phyloP scores from a whole-genome alignment of 2,113 vertebrate genomes.

The Hyla sarda region DNA sequence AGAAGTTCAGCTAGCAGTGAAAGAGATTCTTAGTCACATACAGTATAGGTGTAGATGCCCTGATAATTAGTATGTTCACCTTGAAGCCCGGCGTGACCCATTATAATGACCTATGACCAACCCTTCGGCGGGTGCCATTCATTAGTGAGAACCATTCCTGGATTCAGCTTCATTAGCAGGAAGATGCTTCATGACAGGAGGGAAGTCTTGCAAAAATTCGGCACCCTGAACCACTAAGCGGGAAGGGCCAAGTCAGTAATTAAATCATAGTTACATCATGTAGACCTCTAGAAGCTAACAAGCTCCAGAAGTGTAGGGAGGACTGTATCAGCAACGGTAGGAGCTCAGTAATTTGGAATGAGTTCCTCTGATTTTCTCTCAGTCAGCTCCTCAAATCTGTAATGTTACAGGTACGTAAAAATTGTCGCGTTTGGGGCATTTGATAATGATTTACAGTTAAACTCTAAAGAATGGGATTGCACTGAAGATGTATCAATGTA shows the following conservation, averaged over 20 bases:
- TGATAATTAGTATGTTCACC: constrained; percentile 36
- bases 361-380: neutral
- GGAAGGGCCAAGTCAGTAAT: constrained; percentile 32
- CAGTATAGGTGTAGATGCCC: constrained; percentile 1
- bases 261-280: constrained; percentile 21
- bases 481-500: neutral
- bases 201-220: neutral
- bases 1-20: neutral
- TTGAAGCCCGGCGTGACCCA: neutral
- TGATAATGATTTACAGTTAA: neutral
- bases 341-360: neutral
- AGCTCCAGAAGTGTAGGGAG: neutral
- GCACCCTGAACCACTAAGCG: constrained; percentile 16
- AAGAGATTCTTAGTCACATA: neutral
- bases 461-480: neutral
- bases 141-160: constrained; percentile 22
- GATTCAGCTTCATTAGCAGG: constrained; percentile 33
- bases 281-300: neutral
- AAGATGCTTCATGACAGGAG: constrained; percentile 2
- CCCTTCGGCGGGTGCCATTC: constrained; percentile 21
- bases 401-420: neutral
- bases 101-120: constrained; percentile 32
- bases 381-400: constrained; percentile 7
- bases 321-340: neutral
- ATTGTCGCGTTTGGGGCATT: neutral